Conservation (phyloP, 2,797 vertebrate genomes). For the Botia almorhae region DNA sequence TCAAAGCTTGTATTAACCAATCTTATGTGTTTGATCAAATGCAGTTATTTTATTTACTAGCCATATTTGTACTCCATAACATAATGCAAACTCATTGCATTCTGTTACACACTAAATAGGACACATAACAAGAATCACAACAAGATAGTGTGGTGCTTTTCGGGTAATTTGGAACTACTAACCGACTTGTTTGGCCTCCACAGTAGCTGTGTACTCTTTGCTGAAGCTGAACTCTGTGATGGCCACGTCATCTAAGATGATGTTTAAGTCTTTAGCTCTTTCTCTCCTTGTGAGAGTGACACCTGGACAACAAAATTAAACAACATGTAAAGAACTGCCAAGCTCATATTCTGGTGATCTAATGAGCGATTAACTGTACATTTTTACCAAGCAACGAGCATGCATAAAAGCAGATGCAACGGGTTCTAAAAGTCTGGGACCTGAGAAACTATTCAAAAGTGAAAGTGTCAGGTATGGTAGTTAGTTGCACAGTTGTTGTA, state of each 20-base stretch:
- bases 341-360: neutral
- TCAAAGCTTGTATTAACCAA: too few species aligned
- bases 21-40: neutral
- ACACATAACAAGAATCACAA: neutral
- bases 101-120: neutral
- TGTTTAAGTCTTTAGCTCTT: conserved; percentile 92
- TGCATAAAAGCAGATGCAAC: neutral
- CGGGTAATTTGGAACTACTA: conserved; percentile 22
- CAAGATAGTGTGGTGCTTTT: neutral
- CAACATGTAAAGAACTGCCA: neutral
- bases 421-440: too few species aligned
- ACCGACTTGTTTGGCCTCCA: conserved; percentile 97
- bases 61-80: neutral
- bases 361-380: neutral
- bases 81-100: too few species aligned
- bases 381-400: neutral
- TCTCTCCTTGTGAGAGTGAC: conserved; percentile 90
- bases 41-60: neutral
- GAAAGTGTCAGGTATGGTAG: too few species aligned
- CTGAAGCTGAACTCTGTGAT: conserved; percentile 95
- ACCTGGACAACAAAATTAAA: conserved; percentile 71
- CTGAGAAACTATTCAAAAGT: too few species aligned
- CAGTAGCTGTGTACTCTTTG: conserved; percentile 89
- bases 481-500: conserved; percentile 55
- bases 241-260: conserved; percentile 92